Evolutionary conservation across 2,113 vertebrate genomes (phyloP).

Genomic region (Microcebus griseorufus): DNA sequence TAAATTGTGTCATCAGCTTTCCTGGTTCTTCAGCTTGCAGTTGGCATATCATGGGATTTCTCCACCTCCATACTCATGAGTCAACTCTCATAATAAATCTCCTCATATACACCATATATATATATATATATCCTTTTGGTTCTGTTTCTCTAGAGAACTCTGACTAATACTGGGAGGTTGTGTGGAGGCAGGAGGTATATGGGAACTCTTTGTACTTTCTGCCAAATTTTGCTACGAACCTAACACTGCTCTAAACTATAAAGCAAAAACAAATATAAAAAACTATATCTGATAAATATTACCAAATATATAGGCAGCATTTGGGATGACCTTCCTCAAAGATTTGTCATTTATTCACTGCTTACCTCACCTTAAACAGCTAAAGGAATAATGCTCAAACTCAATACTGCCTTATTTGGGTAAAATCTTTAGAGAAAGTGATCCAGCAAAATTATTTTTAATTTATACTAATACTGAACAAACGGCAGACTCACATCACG

Average conservation of each 20-base stretch:
- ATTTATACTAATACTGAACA: background rate
- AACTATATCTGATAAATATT: background rate
- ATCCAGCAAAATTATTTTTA: background rate
- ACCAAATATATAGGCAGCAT: background rate
- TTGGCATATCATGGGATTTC: background rate
- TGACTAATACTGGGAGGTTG: background rate
- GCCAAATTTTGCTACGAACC: background rate
- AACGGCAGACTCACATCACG: slow-evolving; percentile 88
- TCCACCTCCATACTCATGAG: background rate
- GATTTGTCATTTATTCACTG: background rate
- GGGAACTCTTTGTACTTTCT: background rate
- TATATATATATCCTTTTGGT: background rate
- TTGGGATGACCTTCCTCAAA: background rate
- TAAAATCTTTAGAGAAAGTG: background rate
- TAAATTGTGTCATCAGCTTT: background rate
- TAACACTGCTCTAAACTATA: background rate
- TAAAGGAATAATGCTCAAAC: background rate
- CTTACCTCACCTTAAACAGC: background rate
- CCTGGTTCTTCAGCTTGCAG: background rate
- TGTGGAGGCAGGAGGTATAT: background rate
- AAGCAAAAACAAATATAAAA: background rate
- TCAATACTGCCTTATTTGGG: background rate
- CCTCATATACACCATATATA: background rate
- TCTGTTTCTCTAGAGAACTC: background rate
- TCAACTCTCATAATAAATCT: background rate